Base-by-base conservation (phyloP, 1,140 invertebrate genomes). In the Drosophila trapezifrons region DNA sequence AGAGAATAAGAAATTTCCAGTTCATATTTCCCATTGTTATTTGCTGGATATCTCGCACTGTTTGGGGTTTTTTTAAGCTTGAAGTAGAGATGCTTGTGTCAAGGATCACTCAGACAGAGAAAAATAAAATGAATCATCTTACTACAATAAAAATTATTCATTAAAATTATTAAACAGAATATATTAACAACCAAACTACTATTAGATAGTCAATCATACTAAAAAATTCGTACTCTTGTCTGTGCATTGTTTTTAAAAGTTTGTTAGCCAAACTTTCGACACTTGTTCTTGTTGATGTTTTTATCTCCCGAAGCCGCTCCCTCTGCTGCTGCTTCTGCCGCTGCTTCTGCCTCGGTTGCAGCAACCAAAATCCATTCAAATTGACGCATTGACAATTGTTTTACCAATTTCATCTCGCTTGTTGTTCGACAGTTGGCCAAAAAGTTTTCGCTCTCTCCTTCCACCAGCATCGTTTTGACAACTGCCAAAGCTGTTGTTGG, bases 311-410 rank as follows among this genome's bases (percentile, higher is more conserved):
- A 27, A 32, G 45, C 32, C 29, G 57, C 64, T 15, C 42, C n/a
- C n/a, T n/a, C n/a, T n/a, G n/a, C n/a, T n/a, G n/a, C n/a, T n/a
- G n/a, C 66, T 32, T 35, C 42, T 47, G 37, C 62, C 37, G 27
- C 37, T 47, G 40, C 56, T 63, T 54, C 69, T 40, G 42, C 40
- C 47, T 49, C 27, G 10, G 15, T 17, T 57, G 18, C 55, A 38
- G 46, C 54, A 71, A 52, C 65, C 67, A 29, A 72, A 86, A 78
- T 82, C 76, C 78, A 86, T 76, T 87, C 76, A 73, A 73, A 82
- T 79, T 86, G 83, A 87, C 83, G 83, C 67, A 86, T 83, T 86
- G 83, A 82, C 83, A 86, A 86, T 82, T 87, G 83, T 87, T 86
- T 87, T 74, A 79, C 51, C 78, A 87, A 87, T 87, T 87, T 79